Conservation (phyloP, 2,113 vertebrate species). For the Gymnogyps californianus region DNA sequence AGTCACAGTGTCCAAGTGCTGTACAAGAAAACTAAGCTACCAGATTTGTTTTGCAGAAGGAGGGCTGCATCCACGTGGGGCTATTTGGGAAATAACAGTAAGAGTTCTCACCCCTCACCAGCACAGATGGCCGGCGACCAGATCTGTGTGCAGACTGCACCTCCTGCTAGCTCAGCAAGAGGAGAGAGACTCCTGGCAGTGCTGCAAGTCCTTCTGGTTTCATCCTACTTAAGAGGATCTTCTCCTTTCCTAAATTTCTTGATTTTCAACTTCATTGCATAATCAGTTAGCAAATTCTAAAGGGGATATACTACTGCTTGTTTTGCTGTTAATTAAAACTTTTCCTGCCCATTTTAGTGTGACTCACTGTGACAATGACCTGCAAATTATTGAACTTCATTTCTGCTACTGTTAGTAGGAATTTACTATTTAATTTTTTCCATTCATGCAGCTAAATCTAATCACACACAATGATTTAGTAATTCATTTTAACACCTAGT, state of each 20-base stretch:
- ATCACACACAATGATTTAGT: neutral
- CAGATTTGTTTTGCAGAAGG: neutral
- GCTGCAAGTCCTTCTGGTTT: constrained; percentile 31
- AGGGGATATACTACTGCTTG: neutral
- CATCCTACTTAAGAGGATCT: constrained; percentile 57
- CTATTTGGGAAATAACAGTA: neutral
- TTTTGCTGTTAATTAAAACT: constrained; percentile 22
- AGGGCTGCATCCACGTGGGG: neutral
- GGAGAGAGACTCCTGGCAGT: neutral
- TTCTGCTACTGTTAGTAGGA: neutral
- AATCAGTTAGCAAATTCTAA: constrained; percentile 35
- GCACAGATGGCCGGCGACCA: constrained; percentile 12
- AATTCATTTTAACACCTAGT: neutral
- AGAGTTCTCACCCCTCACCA: neutral
- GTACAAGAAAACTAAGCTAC: neutral
- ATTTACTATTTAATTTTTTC: neutral
- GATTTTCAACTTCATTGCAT: constrained; percentile 46
- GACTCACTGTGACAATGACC: neutral
- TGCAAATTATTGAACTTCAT: neutral
- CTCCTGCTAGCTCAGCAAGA: neutral
- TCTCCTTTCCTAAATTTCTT: constrained; percentile 33
- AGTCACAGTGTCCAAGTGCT: neutral
- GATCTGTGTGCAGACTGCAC: neutral
- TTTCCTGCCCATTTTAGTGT: neutral
- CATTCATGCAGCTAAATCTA: neutral